Evolutionary conservation across 2,113 vertebrate genomes (phyloP).

Genomic region (Lepisosteus oculatus): DNA sequence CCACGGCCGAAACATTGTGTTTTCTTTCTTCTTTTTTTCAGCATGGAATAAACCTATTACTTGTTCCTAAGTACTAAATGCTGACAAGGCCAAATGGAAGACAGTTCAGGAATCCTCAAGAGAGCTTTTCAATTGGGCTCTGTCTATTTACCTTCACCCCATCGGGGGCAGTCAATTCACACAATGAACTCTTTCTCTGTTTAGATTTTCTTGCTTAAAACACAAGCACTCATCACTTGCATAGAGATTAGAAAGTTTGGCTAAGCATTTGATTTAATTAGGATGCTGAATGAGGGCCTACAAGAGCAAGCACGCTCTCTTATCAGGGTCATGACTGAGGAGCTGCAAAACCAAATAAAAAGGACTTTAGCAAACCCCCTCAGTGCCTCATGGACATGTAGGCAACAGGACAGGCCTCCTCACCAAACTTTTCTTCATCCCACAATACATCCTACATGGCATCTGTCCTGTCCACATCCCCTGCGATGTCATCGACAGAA

Average conservation of each 20-base stretch:
- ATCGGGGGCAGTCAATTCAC: background rate
- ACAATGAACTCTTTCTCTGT: too few species aligned
- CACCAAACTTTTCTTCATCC: too few species aligned
- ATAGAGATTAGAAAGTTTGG: background rate
- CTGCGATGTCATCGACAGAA: too few species aligned
- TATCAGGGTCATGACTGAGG: too few species aligned
- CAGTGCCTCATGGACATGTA: slow-evolving; percentile 10
- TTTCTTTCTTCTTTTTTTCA: too few species aligned
- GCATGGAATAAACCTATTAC: too few species aligned
- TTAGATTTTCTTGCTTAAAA: background rate
- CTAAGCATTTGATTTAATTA: slow-evolving; percentile 1
- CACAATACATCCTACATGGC: too few species aligned
- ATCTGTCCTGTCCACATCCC: too few species aligned
- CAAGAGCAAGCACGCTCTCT: background rate
- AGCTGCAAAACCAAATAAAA: background rate
- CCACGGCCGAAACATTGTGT: too few species aligned
- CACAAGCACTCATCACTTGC: background rate
- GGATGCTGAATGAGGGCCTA: background rate
- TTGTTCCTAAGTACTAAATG: background rate
- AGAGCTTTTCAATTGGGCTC: background rate
- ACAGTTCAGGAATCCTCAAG: background rate
- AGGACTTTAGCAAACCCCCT: slow-evolving; percentile 5
- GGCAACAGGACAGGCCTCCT: too few species aligned
- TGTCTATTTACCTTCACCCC: background rate
- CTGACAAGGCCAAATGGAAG: slow-evolving; percentile 16